phyloP scores from a whole-genome alignment of 2,888 invertebrate genomes.

The Agrotis exclamationis region DNA sequence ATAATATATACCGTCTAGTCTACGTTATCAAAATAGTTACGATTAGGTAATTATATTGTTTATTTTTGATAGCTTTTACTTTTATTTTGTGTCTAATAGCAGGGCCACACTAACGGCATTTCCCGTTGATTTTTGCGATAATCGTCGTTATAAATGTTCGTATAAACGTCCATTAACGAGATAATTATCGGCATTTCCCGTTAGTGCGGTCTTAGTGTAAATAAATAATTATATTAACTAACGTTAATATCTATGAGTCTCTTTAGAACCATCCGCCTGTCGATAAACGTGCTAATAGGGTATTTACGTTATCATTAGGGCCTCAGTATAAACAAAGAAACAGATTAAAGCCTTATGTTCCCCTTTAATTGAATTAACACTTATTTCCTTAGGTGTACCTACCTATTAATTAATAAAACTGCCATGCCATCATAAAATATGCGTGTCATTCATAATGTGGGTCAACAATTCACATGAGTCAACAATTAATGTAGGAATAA shows the following conservation, averaged over 20 bases:
- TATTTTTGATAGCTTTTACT: not conserved
- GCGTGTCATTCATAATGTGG: conserved; percentile 13
- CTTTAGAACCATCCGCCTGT: not conserved
- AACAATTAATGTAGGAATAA: conserved; percentile 20
- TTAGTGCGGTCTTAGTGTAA: too few species aligned
- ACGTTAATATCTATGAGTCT: not conserved
- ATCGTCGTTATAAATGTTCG: too few species aligned
- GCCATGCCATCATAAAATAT: not conserved
- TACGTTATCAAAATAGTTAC: too few species aligned
- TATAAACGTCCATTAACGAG: too few species aligned
- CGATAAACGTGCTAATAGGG: not conserved
- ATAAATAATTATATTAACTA: too few species aligned
- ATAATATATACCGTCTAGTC: too few species aligned
- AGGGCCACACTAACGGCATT: too few species aligned
- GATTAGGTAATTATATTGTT: too few species aligned
- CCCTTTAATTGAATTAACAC: not conserved
- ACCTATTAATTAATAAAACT: not conserved
- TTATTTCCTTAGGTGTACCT: not conserved
- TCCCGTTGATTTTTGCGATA: too few species aligned
- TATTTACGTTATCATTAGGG: not conserved
- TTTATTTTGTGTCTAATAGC: too few species aligned
- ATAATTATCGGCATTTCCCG: too few species aligned
- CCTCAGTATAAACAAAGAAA: not conserved
- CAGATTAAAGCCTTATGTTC: too few species aligned
- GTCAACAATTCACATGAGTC: not conserved